phyloP scores from a whole-genome alignment of 2,797 vertebrate genomes.

The Dipus sagitta region DNA sequence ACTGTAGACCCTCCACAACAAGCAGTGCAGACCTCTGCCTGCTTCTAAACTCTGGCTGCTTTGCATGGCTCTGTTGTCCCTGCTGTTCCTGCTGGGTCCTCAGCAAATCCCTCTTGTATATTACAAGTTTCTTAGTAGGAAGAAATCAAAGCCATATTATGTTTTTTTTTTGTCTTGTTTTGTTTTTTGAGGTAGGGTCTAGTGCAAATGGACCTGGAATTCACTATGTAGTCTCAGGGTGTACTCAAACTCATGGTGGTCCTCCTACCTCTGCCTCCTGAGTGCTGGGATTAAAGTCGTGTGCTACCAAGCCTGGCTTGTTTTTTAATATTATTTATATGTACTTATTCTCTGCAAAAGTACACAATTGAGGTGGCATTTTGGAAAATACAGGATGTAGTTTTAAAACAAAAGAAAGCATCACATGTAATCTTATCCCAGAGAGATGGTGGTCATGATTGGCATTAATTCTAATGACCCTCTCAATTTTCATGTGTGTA shows the following conservation, averaged over 20 bases:
- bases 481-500: neutral
- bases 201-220: no score
- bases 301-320: no score
- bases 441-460: neutral
- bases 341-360: neutral
- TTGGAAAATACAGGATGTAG: neutral
- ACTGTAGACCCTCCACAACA: no score
- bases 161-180: no score
- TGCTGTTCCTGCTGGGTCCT: rapidly evolving
- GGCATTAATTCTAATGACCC: neutral
- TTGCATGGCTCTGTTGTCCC: neutral
- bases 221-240: no score
- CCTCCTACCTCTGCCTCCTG: no score
- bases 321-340: no score
- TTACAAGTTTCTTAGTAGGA: no score
- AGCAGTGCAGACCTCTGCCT: neutral
- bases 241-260: no score
- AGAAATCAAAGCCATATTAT: neutral
- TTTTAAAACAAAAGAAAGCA: neutral
- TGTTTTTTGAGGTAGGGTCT: no score
- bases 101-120: rapidly evolving
- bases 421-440: neutral
- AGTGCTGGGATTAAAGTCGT: no score
- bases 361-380: neutral
- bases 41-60: no score